Evolutionary conservation across 2,888 invertebrate genomes (phyloP), one percentile per base, ranked within the genome.

Genomic region (Fabriciana adippe): DNA sequence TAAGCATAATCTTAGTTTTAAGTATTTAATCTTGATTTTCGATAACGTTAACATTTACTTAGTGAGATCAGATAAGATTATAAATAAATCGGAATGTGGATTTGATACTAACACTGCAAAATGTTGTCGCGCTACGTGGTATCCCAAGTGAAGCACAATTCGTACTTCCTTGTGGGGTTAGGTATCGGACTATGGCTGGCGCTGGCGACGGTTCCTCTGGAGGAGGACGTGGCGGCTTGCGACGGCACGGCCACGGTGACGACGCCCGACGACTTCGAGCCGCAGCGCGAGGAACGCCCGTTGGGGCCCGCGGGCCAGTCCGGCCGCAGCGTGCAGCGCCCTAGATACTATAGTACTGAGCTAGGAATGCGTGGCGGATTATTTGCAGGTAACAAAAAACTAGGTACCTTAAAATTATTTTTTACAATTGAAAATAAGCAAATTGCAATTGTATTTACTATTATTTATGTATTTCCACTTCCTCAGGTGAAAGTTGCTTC

Each of bases 331-430:
- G 93, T 97, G 73, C 93, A 96, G 64, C 94, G 99, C 2, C 98
- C 99, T 0, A 94, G 99, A 26, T 99, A 98, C 91, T 98, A 98
- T 82, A 97, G 97, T 59, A 98, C 99, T 0, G 99, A 99, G 86
- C 94, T 99, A 66, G 99, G 98, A 18, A 98, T 99, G 76, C 94
- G 96, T 71, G 97, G 97, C 74, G 97, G 97, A 80, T 85, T 98
- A 21, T 96, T 98, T 80, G 95, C 97, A 57, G 89, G 89, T 85
- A 68, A 31, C 54, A 47, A 41, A 26, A 5, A 15, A 16, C 16
- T 41, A 15, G 6, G 1, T 6, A 50, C 15, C 6, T 6, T 35
- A 35, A 8, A 35, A 35, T 35, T 6, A 11, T 2, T 11, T 11
- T 41, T 41, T 41, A 41, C 11, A 41, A 2, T 41, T 11, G 11